Conservation (phyloP, 2,113 vertebrate species). For the Ceyx melanurus region DNA sequence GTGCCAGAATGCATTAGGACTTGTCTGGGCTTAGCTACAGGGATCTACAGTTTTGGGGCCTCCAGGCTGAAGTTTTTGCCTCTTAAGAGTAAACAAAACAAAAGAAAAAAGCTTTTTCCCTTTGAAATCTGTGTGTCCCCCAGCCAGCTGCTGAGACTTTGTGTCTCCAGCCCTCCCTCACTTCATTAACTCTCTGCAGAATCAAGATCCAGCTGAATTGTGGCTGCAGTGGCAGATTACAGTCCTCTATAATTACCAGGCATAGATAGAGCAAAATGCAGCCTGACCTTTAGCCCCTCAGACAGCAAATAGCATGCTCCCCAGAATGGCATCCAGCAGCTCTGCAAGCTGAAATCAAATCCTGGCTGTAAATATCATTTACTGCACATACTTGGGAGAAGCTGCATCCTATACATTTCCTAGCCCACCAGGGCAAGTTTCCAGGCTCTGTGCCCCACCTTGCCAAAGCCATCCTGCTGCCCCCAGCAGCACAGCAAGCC, state of each 20-base stretch:
- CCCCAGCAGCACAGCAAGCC: neutral
- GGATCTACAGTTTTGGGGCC: slow-evolving; percentile 52
- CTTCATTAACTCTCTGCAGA: slow-evolving; percentile 53
- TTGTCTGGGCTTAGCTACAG: slow-evolving; percentile 50
- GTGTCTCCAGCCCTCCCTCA: slow-evolving; percentile 60
- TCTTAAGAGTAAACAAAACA: slow-evolving; percentile 45
- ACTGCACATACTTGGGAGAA: neutral
- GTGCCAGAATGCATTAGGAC: slow-evolving; percentile 41
- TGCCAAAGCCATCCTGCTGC: neutral
- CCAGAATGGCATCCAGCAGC: neutral
- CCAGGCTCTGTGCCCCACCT: neutral
- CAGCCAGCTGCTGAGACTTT: slow-evolving; percentile 56
- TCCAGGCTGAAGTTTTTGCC: slow-evolving; percentile 40
- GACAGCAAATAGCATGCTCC: neutral
- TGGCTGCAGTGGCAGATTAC: slow-evolving; percentile 16
- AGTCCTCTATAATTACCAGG: slow-evolving; percentile 14
- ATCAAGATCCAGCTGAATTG: slow-evolving; percentile 16
- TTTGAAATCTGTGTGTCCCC: slow-evolving; percentile 53
- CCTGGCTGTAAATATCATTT: neutral
- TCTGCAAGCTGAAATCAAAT: neutral
- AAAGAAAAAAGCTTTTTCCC: slow-evolving; percentile 44
- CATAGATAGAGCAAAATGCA: neutral
- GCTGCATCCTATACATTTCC: neutral
- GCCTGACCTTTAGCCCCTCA: neutral
- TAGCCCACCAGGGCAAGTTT: neutral